These are phyloP conservation scores for Ginglymostoma cirratum DNA, from an alignment of 2,113 vertebrate species.

Conservation along the genomic window DNA sequence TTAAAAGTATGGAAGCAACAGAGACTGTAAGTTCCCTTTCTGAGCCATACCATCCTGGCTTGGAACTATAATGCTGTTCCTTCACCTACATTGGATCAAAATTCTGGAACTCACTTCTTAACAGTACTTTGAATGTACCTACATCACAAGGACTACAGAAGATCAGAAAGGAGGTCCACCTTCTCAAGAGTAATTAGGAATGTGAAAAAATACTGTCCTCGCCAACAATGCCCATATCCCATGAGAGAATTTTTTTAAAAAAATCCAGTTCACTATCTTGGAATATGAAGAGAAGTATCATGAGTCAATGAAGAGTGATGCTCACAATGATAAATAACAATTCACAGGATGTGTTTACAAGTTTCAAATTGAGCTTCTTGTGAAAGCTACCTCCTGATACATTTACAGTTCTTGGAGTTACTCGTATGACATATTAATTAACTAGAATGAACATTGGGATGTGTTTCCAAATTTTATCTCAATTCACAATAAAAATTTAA, in stretches of 20 bases:
- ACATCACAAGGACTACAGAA: too few species aligned
- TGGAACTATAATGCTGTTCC: too few species aligned
- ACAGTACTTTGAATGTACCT: too few species aligned
- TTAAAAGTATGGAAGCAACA: background rate
- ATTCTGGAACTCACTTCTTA: too few species aligned
- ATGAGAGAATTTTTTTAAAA: too few species aligned
- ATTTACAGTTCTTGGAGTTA: background rate
- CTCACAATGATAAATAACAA: background rate
- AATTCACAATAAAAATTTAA: background rate
- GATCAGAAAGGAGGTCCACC: background rate
- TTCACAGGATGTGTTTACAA: background rate
- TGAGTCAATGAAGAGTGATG: background rate
- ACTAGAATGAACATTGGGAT: background rate
- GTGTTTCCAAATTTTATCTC: background rate
- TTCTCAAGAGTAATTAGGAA: background rate
- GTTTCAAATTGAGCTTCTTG: background rate
- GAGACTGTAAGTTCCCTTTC: too few species aligned
- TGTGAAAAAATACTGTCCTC: too few species aligned
- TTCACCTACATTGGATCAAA: too few species aligned
- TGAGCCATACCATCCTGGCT: too few species aligned
- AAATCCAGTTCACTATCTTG: background rate
- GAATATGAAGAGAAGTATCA: background rate
- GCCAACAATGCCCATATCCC: too few species aligned
- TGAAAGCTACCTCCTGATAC: background rate
- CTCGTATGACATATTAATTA: background rate